phyloP scores from a whole-genome alignment of 2,888 invertebrate species.

The Stenolophus ochropezus region DNA sequence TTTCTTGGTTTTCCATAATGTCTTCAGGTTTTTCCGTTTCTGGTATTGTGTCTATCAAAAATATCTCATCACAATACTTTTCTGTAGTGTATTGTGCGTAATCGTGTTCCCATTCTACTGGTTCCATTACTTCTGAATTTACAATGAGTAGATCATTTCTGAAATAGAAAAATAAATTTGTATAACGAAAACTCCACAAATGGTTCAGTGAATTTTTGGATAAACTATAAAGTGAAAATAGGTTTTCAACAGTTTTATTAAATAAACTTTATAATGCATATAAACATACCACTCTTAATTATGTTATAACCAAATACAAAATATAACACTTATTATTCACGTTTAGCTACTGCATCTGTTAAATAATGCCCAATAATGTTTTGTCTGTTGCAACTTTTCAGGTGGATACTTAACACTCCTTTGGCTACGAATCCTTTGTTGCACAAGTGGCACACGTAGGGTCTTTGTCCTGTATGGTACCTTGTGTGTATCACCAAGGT shows the following conservation, averaged over 20 bases:
- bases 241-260: not conserved
- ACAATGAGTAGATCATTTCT: conserved; percentile 13
- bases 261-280: not conserved
- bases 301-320: conserved; percentile 7
- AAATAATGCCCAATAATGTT: conserved; percentile 58
- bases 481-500: conserved; percentile 78
- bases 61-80: conserved; percentile 20
- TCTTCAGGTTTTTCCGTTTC: conserved; percentile 19
- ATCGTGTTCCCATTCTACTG: conserved; percentile 54
- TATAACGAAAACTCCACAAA: conserved; percentile 1
- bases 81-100: conserved; percentile 38
- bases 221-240: not conserved
- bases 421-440: conserved; percentile 79
- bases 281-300: conserved; percentile 19
- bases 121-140: conserved; percentile 21
- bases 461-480: conserved; percentile 78
- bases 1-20: conserved; percentile 13
- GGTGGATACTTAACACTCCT: conserved; percentile 79
- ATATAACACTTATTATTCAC: conserved; percentile 13
- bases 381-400: conserved; percentile 73
- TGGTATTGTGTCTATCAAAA: not conserved
- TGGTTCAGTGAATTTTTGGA: not conserved
- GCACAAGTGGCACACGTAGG: conserved; percentile 77
- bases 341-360: conserved; percentile 14
- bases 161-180: conserved; percentile 41